Conservation (phyloP, 2,797 vertebrate genomes). For the Megaceryle alcyon region DNA sequence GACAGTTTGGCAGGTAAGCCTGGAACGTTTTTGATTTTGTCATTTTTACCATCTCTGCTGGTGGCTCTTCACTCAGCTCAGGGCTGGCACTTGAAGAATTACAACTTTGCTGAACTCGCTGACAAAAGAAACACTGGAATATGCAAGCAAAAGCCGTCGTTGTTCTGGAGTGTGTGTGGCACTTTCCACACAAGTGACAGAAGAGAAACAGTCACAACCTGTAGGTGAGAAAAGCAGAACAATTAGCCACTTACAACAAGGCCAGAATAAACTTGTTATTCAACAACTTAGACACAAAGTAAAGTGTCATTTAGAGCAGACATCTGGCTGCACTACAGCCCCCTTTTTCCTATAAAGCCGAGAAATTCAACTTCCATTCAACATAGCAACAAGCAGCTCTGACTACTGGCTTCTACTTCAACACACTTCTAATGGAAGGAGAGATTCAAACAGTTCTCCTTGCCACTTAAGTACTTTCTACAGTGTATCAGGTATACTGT, state of each 20-base stretch:
- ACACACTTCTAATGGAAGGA: not conserved
- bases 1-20: conserved; percentile 95
- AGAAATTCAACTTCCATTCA: not conserved
- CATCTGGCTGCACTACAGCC: not conserved
- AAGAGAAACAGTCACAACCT: conserved; percentile 89
- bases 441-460: not conserved
- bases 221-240: conserved; percentile 48
- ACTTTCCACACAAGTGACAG: conserved; percentile 91
- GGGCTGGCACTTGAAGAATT: conserved; percentile 89
- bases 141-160: conserved; percentile 97
- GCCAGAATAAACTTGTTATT: not conserved
- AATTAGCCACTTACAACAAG: conserved; percentile 29
- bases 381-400: not conserved
- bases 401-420: not conserved
- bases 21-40: conserved; percentile 99
- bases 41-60: conserved; percentile 98
- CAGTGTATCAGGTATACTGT: not conserved
- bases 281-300: not conserved
- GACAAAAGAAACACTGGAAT: conserved; percentile 96
- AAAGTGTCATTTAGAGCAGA: not conserved
- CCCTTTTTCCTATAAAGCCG: not conserved
- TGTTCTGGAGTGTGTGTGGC: conserved; percentile 92
- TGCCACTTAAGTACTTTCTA: not conserved
- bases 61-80: conserved; percentile 86
- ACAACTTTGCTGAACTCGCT: conserved; percentile 93